Conservation (phyloP, 2,888 invertebrate genomes). For the Caenorhabditis virilis region DNA sequence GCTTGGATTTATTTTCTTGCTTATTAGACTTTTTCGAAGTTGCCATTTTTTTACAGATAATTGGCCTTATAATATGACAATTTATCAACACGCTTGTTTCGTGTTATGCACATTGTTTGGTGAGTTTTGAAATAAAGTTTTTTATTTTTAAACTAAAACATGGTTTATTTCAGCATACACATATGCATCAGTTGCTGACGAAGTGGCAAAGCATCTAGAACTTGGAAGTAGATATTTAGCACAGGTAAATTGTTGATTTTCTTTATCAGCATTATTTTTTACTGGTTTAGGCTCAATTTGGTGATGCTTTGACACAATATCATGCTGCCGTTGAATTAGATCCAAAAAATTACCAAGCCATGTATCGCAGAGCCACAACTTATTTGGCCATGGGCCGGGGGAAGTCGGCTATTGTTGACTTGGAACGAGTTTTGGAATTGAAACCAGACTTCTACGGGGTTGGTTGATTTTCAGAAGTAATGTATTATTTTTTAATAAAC, state of each 20-base stretch:
- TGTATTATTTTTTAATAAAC: background rate
- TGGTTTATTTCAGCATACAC: slow-evolving; percentile 12
- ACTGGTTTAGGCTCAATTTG: slow-evolving; percentile 79
- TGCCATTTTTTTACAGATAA: slow-evolving; percentile 25
- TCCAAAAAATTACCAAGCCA: slow-evolving; percentile 90
- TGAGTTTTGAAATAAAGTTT: slow-evolving; percentile 5
- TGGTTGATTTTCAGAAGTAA: too few species aligned
- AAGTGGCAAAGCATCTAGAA: slow-evolving; percentile 90
- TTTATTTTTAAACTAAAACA: background rate
- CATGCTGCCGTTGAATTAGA: slow-evolving; percentile 97
- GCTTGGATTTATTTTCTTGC: slow-evolving; percentile 3
- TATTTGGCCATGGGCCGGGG: slow-evolving; percentile 57
- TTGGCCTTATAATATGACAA: slow-evolving; percentile 26
- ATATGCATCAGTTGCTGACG: slow-evolving; percentile 69
- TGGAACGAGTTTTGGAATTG: slow-evolving; percentile 86
- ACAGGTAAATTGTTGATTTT: slow-evolving; percentile 69
- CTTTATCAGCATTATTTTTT: background rate
- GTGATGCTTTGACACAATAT: slow-evolving; percentile 94
- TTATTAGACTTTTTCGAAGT: slow-evolving; percentile 7
- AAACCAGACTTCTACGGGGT: slow-evolving; percentile 94
- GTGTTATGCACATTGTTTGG: slow-evolving; percentile 18
- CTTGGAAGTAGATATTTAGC: slow-evolving; percentile 89
- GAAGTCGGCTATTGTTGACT: slow-evolving; percentile 85
- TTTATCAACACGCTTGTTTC: slow-evolving; percentile 18
- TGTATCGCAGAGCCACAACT: slow-evolving; percentile 76